Conservation (phyloP, 30 jellyfish, hydroid and myxozoan species). For the Hydractinia echinata region DNA sequence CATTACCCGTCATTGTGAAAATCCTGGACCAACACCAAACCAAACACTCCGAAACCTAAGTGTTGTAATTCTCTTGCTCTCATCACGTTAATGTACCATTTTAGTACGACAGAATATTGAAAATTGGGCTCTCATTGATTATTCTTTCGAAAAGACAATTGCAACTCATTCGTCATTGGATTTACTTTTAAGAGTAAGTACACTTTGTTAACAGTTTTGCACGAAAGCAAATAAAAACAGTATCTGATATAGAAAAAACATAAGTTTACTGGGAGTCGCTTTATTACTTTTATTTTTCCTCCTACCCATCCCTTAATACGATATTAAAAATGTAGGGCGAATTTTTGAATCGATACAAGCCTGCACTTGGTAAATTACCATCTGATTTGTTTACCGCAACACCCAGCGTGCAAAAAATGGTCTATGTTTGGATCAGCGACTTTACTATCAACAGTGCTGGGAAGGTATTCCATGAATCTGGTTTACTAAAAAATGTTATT, state of each 20-base stretch:
- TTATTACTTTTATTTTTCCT: too few species aligned
- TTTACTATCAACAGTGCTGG: conserved; percentile 18
- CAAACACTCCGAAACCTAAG: too few species aligned
- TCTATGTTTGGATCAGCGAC: conserved; percentile 23
- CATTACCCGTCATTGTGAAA: too few species aligned
- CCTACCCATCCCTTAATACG: too few species aligned
- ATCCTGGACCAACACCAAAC: too few species aligned
- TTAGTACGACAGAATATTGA: conserved; percentile 17
- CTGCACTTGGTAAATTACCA: conserved; percentile 13
- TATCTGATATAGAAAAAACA: too few species aligned
- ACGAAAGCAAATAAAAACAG: too few species aligned
- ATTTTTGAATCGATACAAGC: conserved; percentile 8
- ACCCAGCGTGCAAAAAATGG: not conserved
- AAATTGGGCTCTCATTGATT: conserved; percentile 13
- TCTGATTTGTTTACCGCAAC: not conserved
- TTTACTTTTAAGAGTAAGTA: conserved; percentile 12
- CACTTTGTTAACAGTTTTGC: not conserved
- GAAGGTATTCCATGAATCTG: conserved; percentile 21
- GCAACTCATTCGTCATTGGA: not conserved
- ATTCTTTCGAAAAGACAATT: conserved; percentile 9
- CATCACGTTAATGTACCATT: not conserved
- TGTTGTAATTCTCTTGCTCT: too few species aligned
- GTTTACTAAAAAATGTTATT: not conserved
- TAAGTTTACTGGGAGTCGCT: too few species aligned
- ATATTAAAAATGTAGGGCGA: not conserved